Evolutionary conservation across 2,797 vertebrate genomes (phyloP).

Genomic region (Anguilla pacifica): DNA sequence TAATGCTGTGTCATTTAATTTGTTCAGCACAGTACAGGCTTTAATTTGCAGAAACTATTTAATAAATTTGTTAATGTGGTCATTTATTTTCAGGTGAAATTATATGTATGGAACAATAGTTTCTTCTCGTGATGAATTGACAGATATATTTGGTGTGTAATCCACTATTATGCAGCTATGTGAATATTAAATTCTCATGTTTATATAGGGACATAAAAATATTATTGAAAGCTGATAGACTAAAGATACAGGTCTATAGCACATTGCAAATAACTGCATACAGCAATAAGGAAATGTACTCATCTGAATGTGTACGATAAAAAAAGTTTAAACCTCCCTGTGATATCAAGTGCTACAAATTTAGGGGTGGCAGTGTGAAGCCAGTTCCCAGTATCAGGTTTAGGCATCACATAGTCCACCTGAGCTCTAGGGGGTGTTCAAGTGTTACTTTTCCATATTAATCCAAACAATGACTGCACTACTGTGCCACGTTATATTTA

Average conservation of each 20-base stretch:
- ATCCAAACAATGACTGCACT: constrained; percentile 30
- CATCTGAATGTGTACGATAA: neutral
- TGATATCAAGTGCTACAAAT: neutral
- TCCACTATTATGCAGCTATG: neutral
- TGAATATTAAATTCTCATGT: neutral
- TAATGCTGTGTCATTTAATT: neutral
- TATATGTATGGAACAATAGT: neutral
- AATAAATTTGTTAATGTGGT: neutral
- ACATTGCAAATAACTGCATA: neutral
- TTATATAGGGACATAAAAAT: neutral
- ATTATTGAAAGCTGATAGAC: neutral
- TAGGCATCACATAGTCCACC: neutral
- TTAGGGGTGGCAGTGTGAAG: neutral
- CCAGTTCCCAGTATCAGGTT: neutral
- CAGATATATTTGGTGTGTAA: neutral
- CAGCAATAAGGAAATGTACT: neutral
- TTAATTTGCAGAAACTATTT: neutral
- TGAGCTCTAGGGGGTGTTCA: constrained; percentile 35
- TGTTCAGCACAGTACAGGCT: neutral
- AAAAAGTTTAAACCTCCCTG: neutral
- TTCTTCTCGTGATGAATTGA: neutral
- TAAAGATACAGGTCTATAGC: neutral
- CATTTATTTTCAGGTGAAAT: neutral
- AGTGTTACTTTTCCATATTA: constrained; percentile 34
- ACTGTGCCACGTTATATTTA: constrained; percentile 34